Conservation (phyloP, 1,140 invertebrate genomes). For the Camponotus vicinus region DNA sequence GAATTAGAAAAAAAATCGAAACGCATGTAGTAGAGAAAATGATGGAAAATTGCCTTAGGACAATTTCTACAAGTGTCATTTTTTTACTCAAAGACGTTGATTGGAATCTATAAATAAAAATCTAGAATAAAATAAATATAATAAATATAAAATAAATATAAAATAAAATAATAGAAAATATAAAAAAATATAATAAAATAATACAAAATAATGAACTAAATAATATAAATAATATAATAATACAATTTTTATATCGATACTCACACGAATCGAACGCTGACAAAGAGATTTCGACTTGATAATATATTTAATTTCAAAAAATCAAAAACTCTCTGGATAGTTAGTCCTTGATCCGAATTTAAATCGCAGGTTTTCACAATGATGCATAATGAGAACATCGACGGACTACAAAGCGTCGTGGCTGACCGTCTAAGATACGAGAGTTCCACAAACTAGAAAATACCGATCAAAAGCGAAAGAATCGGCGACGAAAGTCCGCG, state of each 20-base stretch:
- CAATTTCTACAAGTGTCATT: not conserved
- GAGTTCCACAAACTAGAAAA: slow-evolving; percentile 74
- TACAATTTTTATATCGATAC: not conserved
- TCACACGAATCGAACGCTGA: not conserved
- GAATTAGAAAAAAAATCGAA: not conserved
- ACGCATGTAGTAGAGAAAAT: not conserved
- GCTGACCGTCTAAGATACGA: slow-evolving; percentile 66
- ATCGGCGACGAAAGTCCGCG: slow-evolving; percentile 29
- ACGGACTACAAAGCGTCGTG: slow-evolving; percentile 57
- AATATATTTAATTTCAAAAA: slow-evolving; percentile 26
- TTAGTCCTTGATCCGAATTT: slow-evolving; percentile 11
- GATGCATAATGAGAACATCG: slow-evolving; percentile 68
- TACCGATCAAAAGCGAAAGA: slow-evolving; percentile 63
- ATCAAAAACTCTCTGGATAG: not conserved
- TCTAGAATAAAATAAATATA: not conserved
- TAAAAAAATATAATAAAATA: not conserved
- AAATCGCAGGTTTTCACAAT: slow-evolving; percentile 59
- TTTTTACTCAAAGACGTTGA: not conserved
- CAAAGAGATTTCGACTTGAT: not conserved
- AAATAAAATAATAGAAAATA: not conserved
- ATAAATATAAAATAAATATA: not conserved
- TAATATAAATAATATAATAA: not conserved
- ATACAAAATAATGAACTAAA: not conserved
- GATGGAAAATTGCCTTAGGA: not conserved
- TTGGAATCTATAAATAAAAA: not conserved